These are phyloP conservation scores for Odontamblyopus lacepedii DNA, from an alignment of 2,797 vertebrate genomes.

Conservation along the genomic window DNA sequence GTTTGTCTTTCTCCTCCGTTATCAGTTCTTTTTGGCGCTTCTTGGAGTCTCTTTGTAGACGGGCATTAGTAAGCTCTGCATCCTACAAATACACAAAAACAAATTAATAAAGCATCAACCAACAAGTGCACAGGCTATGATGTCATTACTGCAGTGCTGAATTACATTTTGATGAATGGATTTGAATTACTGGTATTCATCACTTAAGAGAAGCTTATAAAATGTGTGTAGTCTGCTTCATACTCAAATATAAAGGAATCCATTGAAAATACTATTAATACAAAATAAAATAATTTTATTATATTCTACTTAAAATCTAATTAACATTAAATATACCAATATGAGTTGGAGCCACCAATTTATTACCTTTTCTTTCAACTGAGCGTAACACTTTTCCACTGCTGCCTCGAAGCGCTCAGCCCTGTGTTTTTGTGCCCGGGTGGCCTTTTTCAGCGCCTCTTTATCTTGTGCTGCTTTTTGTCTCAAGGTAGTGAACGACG, in stretches of 20 bases:
- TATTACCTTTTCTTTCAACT: conserved; percentile 81
- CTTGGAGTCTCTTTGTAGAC: conserved; percentile 75
- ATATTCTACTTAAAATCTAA: too few species aligned
- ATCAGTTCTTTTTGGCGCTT: conserved; percentile 73
- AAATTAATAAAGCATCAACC: not conserved
- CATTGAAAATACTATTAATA: too few species aligned
- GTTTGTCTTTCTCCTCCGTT: conserved; percentile 73
- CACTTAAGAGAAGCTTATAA: not conserved
- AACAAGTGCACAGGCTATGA: not conserved
- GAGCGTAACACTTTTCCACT: conserved; percentile 74
- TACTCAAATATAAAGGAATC: not conserved
- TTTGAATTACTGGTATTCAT: not conserved
- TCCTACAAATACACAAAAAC: conserved; percentile 71
- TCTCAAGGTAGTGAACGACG: conserved; percentile 63
- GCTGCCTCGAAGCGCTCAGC: conserved; percentile 76
- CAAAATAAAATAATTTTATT: too few species aligned
- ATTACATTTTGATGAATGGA: not conserved
- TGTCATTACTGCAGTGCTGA: not conserved
- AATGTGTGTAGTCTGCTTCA: not conserved
- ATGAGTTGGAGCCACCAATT: not conserved
- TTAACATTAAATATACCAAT: too few species aligned
- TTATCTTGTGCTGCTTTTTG: conserved; percentile 74
- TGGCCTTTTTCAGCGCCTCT: conserved; percentile 81
- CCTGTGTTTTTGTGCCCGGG: conserved; percentile 79
- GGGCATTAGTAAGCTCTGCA: conserved; percentile 72